A percentile compares a stretch with the other conserved stretches of the same genome.
Conservation (phyloP, 2,797 vertebrate genomes). For the Cryptoprocta ferox region DNA sequence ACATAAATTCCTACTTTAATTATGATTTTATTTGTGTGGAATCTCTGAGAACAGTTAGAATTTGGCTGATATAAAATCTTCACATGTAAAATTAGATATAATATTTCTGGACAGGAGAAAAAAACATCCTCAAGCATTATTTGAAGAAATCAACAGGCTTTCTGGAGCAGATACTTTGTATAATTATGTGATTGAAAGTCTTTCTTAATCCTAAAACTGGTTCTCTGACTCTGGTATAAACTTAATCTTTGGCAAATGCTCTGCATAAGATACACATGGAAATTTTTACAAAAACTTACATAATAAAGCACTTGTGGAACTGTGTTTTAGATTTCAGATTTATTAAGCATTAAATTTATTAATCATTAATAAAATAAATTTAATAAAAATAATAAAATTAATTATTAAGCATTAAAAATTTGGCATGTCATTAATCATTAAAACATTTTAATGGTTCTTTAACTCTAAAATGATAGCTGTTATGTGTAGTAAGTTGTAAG, state of each 20-base stretch:
- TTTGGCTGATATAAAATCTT: neutral
- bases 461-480: neutral
- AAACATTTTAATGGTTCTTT: neutral
- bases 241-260: neutral
- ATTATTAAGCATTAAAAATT: slow-evolving; percentile 16
- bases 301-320: neutral
- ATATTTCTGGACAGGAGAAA: neutral
- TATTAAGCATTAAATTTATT: neutral
- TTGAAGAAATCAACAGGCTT: neutral
- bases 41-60: slow-evolving; percentile 1
- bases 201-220: neutral
- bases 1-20: neutral
- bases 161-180: neutral
- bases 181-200: neutral
- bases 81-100: slow-evolving; percentile 20
- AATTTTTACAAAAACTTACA: neutral
- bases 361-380: neutral
- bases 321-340: slow-evolving; percentile 11
- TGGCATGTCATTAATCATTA: neutral
- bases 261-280: neutral
- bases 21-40: neutral
- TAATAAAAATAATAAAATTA: neutral
- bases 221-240: slow-evolving; percentile 1
- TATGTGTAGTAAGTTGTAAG: neutral
- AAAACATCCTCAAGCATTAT: neutral